Base-by-base conservation (phyloP, 2,797 vertebrate genomes). In the Falco novaeseelandiae region DNA sequence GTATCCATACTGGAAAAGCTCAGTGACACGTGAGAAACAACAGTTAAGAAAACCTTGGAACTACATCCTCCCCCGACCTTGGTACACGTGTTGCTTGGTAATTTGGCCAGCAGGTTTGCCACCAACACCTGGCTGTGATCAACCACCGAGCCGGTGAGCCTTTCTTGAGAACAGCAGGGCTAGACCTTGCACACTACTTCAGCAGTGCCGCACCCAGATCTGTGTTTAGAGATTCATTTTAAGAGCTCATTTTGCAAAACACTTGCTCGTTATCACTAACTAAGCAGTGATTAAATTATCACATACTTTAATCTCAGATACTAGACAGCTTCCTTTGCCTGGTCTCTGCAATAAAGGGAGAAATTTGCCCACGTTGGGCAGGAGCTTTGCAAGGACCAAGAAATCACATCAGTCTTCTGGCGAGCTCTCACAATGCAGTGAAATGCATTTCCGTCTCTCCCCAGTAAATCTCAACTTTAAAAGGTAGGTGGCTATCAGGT, bases 241-340 rank as follows among this genome's bases (percentile, higher is more conserved):
- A 89, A 57, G 61, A 88, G 82, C 71, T 90, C 72, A 72, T 93
- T 87, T 87, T 57, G 58, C 87, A 88, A 93, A 91, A 94, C n/a
- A 81, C 87, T 85, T 80, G 63, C 73, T 92, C 71, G 54, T 92
- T 89, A 91, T 63, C 58, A 42, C 49, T 83, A 92, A 80, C 87
- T 66, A 91, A 85, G 63, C 10, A 12, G 40, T 74, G 91, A 97
- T 95, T 90, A 93, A 93, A 71, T 94, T 88, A 95, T 81, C 79
- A 93, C 34, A 22, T 17, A 80, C 62, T 91, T 82, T 58, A 61
- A 58, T 69, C 87, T 93, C 62, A 42, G 54, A 46, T 3, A 66
- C 58, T 17, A 92, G 66, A 80, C 62, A 62, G 62, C 66, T 83
- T 93, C 74, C 59, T 85, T 34, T 85, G 58, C 42, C 63, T 73